Percentiles rank a stretch among this genome's conserved stretches.
Evolutionary conservation across 1,140 invertebrate genomes (phyloP).

Genomic region (Plutomurus gul): DNA sequence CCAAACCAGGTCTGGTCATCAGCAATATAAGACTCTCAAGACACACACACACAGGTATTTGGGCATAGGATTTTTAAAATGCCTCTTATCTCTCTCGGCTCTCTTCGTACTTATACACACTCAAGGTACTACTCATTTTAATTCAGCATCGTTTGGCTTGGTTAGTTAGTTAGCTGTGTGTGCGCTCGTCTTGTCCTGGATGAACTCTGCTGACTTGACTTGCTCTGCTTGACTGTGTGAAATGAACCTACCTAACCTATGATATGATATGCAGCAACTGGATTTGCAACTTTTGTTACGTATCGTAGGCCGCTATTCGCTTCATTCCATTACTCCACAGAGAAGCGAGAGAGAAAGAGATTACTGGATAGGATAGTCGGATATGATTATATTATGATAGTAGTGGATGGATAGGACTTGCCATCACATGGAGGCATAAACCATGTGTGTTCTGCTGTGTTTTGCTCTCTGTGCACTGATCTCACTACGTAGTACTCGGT

Average conservation of each 20-base stretch:
- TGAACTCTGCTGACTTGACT: slow-evolving; percentile 30
- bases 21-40: neutral
- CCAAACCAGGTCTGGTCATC: neutral
- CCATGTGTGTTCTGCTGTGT: neutral
- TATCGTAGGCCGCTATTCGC: slow-evolving; percentile 2
- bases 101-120: too few relatives aligned
- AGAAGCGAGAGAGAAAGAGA: neutral
- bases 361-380: slow-evolving; percentile 26
- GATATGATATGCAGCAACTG: slow-evolving; percentile 37
- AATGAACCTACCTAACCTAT: slow-evolving; percentile 32
- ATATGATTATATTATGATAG: too few relatives aligned
- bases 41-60: too few relatives aligned
- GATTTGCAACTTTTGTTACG: slow-evolving; percentile 42
- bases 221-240: slow-evolving; percentile 8
- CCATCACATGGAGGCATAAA: neutral
- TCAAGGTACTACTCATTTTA: too few relatives aligned
- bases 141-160: neutral
- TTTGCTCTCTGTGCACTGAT: neutral
- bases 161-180: neutral
- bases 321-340: neutral
- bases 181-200: slow-evolving; percentile 24
- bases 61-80: too few relatives aligned
- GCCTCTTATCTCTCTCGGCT: too few relatives aligned
- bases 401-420: slow-evolving; percentile 20
- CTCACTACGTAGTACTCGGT: too few relatives aligned